Conservation (phyloP, 2,113 vertebrate species). For the Philantomba maxwellii region DNA sequence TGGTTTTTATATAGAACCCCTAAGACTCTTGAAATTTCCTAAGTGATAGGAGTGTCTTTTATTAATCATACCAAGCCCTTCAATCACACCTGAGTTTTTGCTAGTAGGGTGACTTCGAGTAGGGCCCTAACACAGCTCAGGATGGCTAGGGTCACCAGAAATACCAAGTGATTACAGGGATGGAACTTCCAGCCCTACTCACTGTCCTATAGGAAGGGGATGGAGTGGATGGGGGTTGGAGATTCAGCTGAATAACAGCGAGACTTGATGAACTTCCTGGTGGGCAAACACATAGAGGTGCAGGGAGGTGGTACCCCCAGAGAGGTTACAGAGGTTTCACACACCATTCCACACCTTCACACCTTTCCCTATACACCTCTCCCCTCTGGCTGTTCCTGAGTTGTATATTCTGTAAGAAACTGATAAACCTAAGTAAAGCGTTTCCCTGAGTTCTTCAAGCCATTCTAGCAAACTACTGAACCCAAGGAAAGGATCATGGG, state of each 20-base stretch:
- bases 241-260: background rate
- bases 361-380: background rate
- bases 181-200: background rate
- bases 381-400: background rate
- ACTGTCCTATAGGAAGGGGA: background rate
- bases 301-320: background rate
- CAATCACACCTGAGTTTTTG: background rate
- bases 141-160: background rate
- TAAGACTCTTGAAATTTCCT: background rate
- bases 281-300: background rate
- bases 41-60: background rate
- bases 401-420: background rate
- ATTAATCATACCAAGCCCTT: background rate
- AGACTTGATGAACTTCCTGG: background rate
- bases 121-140: background rate
- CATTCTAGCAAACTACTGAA: background rate
- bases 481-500: background rate
- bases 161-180: background rate
- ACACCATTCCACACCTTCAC: background rate
- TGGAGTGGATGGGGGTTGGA: background rate
- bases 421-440: background rate
- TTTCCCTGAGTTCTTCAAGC: background rate
- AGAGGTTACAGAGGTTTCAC: background rate
- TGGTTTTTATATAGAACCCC: background rate
- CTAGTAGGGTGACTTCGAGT: background rate